phyloP scores from a whole-genome alignment of 2,888 invertebrate genomes.

The Tetragonula carbonaria region DNA sequence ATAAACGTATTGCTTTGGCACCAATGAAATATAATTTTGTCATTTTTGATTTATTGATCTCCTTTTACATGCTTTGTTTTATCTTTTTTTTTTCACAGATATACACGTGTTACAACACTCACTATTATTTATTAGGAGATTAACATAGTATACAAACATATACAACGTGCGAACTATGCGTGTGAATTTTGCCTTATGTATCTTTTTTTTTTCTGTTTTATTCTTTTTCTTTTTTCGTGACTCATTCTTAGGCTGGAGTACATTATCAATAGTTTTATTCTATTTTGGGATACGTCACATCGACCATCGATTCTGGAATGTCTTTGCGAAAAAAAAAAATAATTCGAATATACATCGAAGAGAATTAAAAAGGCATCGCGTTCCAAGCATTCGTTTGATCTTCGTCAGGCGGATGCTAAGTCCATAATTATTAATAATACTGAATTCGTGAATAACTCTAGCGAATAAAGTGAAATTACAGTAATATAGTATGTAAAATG shows the following conservation, averaged over 20 bases:
- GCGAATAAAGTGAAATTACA: too few species aligned
- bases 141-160: conserved; percentile 74
- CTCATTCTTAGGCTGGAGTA: conserved; percentile 40
- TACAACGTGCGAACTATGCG: conserved; percentile 72
- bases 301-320: conserved; percentile 55
- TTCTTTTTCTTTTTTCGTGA: conserved; percentile 31
- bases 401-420: too few species aligned
- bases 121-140: conserved; percentile 60
- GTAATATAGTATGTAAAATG: too few species aligned
- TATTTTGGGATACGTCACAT: conserved; percentile 60
- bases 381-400: neutral
- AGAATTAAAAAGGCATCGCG: neutral
- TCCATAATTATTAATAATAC: too few species aligned
- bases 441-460: too few species aligned
- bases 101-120: conserved; percentile 60
- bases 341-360: neutral
- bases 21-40: conserved; percentile 58
- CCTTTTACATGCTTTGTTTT: conserved; percentile 50
- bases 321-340: conserved; percentile 16
- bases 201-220: conserved; percentile 4
- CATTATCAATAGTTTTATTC: conserved; percentile 51
- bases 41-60: conserved; percentile 63
- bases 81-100: conserved; percentile 39
- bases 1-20: neutral
- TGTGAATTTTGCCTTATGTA: conserved; percentile 32